Base-by-base conservation (phyloP, 2,113 vertebrate species). In the Glaucidium brasilianum region DNA sequence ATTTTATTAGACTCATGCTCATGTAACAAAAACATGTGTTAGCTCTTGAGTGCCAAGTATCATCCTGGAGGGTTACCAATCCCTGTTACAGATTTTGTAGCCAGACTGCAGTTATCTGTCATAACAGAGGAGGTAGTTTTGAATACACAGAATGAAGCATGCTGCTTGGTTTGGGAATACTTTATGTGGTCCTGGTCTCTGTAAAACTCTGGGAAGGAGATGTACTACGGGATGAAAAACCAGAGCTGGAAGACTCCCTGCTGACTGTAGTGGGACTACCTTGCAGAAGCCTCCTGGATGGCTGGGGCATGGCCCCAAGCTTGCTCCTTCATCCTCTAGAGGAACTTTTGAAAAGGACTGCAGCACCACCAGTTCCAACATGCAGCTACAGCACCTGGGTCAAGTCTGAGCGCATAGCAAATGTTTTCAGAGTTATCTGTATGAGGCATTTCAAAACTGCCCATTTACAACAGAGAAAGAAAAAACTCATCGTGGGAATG, bases 1-100 rank as follows among this genome's bases (percentile, higher is more conserved):
- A 95, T 97, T 97, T 97, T 95, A 97, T 96, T 92, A 97, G 86
- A 76, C 95, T 96, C 86, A 89, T 92, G 97, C 95, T 96, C 96
- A 88, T 85, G 91, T 95, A 96, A 96, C 81, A 90, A 94, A 97
- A 97, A 92, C 93, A 96, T 93, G 93, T 94, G 95, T 91, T 95
- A 85, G 89, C 74, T 97, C 86, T 69, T 62, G 94, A 96, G 91
- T 92, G 97, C 96, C 91, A 95, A 96, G 86, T 76, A 96, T 83
- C 94, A 93, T 92, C 84, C 93, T 96, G 94, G 97, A 96, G 96
- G 89, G 95, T 77, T 96, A 94, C 95, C 96, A 97, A 95, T 76
- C 89, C 69, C 84, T 41, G 73, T 76, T 91, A 92, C 82, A 66
- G 90, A 79, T 81, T 93, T 86, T 85, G 88, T 85, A 93, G 95